Base-by-base conservation (phyloP, 1,140 invertebrate species). In the Leptinotarsa lineolata region DNA sequence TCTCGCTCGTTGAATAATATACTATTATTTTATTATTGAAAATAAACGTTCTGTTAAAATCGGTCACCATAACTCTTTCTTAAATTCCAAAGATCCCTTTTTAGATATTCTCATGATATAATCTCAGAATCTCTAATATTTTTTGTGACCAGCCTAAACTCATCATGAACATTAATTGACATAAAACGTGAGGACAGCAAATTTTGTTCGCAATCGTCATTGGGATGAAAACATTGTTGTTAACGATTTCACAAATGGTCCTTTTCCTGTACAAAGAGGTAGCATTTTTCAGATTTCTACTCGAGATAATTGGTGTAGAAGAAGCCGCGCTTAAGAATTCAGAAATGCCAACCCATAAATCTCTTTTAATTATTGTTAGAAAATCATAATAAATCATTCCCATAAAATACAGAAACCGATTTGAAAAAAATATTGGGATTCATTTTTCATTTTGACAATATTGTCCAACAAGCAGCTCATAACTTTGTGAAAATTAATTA, bases 261-360 rank as follows among this genome's bases (percentile, higher is more conserved):
- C 20, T 63, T 63, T 63, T 21, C 61, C 61, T 63, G 13, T 63
- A 63, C 61, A 24, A 30, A 67, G 65, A 67, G 65, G 65, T 67
- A 67, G 65, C 22, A 67, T 67, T 45, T 67, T 67, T 67, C 4
- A 67, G 65, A 67, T 67, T 67, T 67, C 65, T 30, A 67, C 22
- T 45, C 15, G 65, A 67, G 65, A 67, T 67, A 67, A 67, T 67
- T 67, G 65, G 22, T 67, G 8, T 30, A 67, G 39, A 39, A 67
- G 22, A 24, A 18, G 22, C 22, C 39, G 65, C 22, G 11, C 65
- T 39, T 12, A 67, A 67, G 24, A 22, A 21, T 63, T 20, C 20
- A 30, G 24, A 67, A 67, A 67, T 45, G 65, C 65, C 65, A 67
- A 44, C 65, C 39, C 65, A 67, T 67, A 67, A 67, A 67, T 67